phyloP scores from a whole-genome alignment of 2,113 vertebrate genomes.

The Hippocampus comes region DNA sequence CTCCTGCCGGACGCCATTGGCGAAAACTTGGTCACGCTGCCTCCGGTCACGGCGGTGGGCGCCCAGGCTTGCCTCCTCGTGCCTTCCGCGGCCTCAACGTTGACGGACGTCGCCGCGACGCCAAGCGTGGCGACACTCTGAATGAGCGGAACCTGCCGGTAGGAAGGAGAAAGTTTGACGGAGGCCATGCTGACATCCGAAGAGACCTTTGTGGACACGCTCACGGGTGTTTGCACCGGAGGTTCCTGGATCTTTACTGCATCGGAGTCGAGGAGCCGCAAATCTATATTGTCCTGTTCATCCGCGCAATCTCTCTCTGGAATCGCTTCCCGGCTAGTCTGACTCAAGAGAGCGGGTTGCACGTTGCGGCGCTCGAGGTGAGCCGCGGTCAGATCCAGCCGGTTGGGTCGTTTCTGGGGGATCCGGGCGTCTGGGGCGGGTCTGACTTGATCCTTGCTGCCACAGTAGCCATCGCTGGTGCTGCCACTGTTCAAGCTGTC shows the following conservation, averaged over 20 bases:
- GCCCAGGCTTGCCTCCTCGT: slow-evolving; percentile 83
- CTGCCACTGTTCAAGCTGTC: slow-evolving; percentile 94
- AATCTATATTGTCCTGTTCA: slow-evolving; percentile 55
- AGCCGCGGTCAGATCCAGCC: slow-evolving; percentile 83
- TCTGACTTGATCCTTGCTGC: slow-evolving; percentile 80
- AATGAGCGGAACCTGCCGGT: slow-evolving; percentile 84
- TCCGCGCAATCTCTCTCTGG: slow-evolving; percentile 70
- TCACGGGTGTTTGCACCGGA: slow-evolving; percentile 63
- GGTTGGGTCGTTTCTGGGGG: slow-evolving; percentile 81
- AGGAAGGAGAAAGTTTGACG: slow-evolving; percentile 90
- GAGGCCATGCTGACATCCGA: slow-evolving; percentile 79
- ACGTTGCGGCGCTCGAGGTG: slow-evolving; percentile 61
- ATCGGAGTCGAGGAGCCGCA: slow-evolving; percentile 55
- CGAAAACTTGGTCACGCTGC: slow-evolving; percentile 75
- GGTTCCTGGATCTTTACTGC: slow-evolving; percentile 70
- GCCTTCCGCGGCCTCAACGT: slow-evolving; percentile 71
- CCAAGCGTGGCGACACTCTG: slow-evolving; percentile 72
- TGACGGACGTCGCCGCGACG: slow-evolving; percentile 64
- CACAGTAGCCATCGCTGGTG: slow-evolving; percentile 86
- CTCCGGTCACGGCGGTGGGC: slow-evolving; percentile 58
- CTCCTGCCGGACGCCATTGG: slow-evolving; percentile 73
- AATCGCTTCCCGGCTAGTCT: slow-evolving; percentile 64
- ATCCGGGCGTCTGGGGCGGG: slow-evolving; percentile 69
- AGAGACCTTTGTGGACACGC: slow-evolving; percentile 68
- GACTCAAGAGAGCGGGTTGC: slow-evolving; percentile 23